Base-by-base conservation (phyloP, 53 echinoderm and acorn worm species). In the Temnopleurus reevesii region DNA sequence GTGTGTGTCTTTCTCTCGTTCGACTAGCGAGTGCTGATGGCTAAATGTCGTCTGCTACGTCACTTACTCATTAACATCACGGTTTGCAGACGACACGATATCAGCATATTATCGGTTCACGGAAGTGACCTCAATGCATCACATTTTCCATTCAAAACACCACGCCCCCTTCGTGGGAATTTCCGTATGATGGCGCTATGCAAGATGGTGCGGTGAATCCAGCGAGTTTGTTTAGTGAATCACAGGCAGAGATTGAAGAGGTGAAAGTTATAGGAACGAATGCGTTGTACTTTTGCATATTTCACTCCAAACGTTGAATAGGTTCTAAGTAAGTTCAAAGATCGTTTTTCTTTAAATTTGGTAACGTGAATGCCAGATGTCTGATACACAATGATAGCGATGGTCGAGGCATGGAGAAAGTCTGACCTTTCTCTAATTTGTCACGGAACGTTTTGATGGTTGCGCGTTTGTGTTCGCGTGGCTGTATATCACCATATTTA, bases 41-140 rank as follows among this genome's bases (percentile, higher is more conserved):
- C 60, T 60, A 57, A 36, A 59, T 34, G 46, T 43, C 85, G 60
- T 85, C 60, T 60, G 83, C 83, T 43, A 59, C 88, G 71, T 87
- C 88, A 64, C 23, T 54, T 43, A 55, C 27, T 85, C 46, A 87
- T 87, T 87, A 85, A 59, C 59, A 85, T 85, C 29, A 30, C n/a
- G 21, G 25, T 86, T 86, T 87, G 88, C 88, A 87, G 88, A 87
- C 88, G 88, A 71, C 71, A 87, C 88, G 29, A 25, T 36, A 77
- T 21, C 25, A 19, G 31, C 77, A 31, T 29, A 26, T 19, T 47
- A 47, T 47, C 46, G 9, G 51, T 51, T 53, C 57, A 27, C 83
- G 83, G 83, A 83, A 83, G 51, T 83, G 83, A 83, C 83, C 83
- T 83, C 83, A 83, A 83, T 83, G 56, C 55, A 83, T 55, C 34